Base-by-base conservation (phyloP, 2,888 invertebrate species). In the Drosophila paranaensis region DNA sequence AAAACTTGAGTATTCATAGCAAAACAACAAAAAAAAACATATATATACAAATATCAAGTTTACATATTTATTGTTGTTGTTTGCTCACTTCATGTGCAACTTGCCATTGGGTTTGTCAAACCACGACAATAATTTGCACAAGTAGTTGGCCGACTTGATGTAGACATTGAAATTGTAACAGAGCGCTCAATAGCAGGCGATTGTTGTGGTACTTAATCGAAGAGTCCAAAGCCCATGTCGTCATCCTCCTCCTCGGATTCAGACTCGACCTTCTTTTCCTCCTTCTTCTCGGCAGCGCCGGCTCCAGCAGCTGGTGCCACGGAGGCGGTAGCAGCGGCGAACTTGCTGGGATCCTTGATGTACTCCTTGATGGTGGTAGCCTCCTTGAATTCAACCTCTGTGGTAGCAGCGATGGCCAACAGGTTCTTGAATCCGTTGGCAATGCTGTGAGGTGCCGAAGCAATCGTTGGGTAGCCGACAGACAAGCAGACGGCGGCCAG, bases 361-460 rank as follows among this genome's bases (percentile, higher is more conserved):
- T 94, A 98, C 93, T 97, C 97, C 94, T 97, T 98, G 93, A 98
- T 96, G 90, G 97, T 97, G 57, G 95, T 94, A 51, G 99, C 99
- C 93, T 99, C 97, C 93, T 97, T 96, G 95, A 99, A 99, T 75
- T 97, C 96, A 78, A 99, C 95, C 74, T 99, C 98, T 63, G 99
- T 99, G 90, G 96, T 97, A 65, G 98, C 98, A 89, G 99, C 99
- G 91, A 99, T 94, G 79, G 99, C 98, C 94, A 99, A 94, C 91
- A 99, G 94, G 94, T 98, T 99, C 95, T 98, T 99, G 96, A 99
- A 98, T 78, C 99, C 99, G 91, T 99, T 98, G 93, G 97, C 97
- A 91, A 99, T 95, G 93, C 98, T 98, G 94, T 99, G 99, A 66
- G 99, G 99, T 51, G 96, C 98, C 58, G 99, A 99, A 48, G 98